Percentiles rank a stretch among this genome's conserved stretches.
Conservation (phyloP, 2,797 vertebrate species). For the Alcedo atthis region DNA sequence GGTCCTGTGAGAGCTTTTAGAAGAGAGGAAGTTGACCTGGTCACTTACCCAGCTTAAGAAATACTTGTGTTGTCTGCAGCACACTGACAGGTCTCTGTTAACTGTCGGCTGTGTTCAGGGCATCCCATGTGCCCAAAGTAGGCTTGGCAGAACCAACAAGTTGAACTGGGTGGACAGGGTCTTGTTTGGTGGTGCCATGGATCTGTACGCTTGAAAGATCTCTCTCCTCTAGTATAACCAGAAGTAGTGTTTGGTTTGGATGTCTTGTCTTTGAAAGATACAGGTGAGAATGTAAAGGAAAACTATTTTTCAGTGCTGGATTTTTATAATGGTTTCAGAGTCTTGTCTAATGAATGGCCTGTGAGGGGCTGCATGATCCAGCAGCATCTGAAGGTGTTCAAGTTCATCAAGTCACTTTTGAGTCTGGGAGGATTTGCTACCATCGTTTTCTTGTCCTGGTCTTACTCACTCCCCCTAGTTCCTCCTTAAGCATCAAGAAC, state of each 20-base stretch:
- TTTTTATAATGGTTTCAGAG: background rate
- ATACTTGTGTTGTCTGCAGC: background rate
- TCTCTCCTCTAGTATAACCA: background rate
- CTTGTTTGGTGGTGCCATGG: fast-evolving
- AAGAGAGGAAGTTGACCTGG: background rate
- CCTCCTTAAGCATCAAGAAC: background rate
- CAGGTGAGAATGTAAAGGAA: background rate
- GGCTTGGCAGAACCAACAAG: background rate
- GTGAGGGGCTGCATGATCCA: background rate
- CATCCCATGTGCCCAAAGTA: fast-evolving
- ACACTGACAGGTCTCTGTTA: background rate
- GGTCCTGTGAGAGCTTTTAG: background rate
- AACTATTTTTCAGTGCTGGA: background rate
- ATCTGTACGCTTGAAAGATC: background rate
- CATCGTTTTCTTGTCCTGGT: background rate
- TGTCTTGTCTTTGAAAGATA: background rate
- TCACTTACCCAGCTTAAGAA: background rate
- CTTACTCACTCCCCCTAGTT: background rate
- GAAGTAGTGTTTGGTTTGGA: background rate
- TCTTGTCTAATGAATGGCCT: background rate
- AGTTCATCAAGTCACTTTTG: background rate
- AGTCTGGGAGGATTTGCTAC: background rate
- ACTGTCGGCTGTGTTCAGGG: background rate
- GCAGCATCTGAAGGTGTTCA: background rate
- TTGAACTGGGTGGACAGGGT: background rate